These are phyloP conservation scores for Physocephala rufipes DNA, from an alignment of 2,888 invertebrate species.

Conservation along the genomic window DNA sequence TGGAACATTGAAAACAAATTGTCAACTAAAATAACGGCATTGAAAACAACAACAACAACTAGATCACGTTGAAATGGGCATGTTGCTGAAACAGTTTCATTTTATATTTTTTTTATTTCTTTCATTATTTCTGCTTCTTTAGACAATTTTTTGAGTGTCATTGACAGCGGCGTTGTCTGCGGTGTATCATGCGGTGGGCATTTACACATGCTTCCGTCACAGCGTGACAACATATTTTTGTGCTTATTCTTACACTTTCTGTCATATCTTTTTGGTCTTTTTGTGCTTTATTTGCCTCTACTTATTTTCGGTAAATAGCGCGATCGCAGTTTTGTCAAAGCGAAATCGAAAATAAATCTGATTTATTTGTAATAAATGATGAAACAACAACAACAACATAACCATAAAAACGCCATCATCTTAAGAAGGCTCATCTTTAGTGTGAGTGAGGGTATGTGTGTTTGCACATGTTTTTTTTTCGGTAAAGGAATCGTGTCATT, in stretches of 20 bases:
- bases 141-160: slow-evolving; percentile 6
- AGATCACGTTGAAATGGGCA: not conserved
- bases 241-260: not conserved
- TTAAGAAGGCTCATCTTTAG: not conserved
- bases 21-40: slow-evolving; percentile 35
- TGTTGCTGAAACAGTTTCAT: slow-evolving; percentile 1
- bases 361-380: slow-evolving; percentile 56
- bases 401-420: not conserved
- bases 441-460: not conserved
- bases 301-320: not conserved
- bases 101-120: too few species aligned
- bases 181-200: slow-evolving; percentile 48
- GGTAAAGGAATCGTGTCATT: not conserved
- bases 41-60: slow-evolving; percentile 28
- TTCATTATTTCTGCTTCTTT: not conserved
- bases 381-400: slow-evolving; percentile 43
- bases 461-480: too few species aligned
- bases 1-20: slow-evolving; percentile 52
- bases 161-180: slow-evolving; percentile 44
- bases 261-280: too few species aligned
- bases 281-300: too few species aligned
- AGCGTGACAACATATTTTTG: not conserved
- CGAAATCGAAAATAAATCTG: slow-evolving; percentile 52
- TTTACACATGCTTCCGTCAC: not conserved
- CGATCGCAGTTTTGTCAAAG: slow-evolving; percentile 13